Evolutionary conservation across 1,140 invertebrate species (phyloP).

Genomic region (Trinorchestia longiramus): DNA sequence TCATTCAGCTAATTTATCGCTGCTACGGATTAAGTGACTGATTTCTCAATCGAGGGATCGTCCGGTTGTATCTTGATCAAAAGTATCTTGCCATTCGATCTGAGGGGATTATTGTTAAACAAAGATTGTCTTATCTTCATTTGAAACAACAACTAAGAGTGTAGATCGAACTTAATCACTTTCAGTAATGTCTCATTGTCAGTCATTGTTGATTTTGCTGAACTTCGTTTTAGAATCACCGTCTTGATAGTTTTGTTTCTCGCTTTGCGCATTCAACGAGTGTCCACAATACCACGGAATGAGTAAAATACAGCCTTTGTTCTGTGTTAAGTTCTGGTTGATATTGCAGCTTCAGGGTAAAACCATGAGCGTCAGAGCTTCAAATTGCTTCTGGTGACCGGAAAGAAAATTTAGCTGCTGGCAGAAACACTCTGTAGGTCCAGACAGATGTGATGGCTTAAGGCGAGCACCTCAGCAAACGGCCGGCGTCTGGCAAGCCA

Average conservation of each 20-base stretch:
- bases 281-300: neutral
- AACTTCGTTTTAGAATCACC: no score
- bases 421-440: neutral
- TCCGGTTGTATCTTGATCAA: neutral
- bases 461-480: slow-evolving; percentile 20
- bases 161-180: neutral
- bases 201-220: no score
- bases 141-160: neutral
- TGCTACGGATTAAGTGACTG: no score
- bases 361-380: neutral
- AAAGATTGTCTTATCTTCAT: neutral
- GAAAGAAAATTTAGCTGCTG: neutral
- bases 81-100: neutral
- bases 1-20: no score
- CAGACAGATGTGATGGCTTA: slow-evolving; percentile 19
- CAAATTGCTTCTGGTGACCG: neutral
- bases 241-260: no score
- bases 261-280: neutral
- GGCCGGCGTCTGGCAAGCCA: neutral
- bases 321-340: neutral
- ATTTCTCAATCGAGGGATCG: neutral
- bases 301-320: neutral
- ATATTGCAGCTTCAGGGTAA: neutral
- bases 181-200: neutral
- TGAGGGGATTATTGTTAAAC: neutral